These are phyloP conservation scores for Pharmacophagus antenor DNA, from an alignment of 2,888 invertebrate genomes.

Conservation along the genomic window DNA sequence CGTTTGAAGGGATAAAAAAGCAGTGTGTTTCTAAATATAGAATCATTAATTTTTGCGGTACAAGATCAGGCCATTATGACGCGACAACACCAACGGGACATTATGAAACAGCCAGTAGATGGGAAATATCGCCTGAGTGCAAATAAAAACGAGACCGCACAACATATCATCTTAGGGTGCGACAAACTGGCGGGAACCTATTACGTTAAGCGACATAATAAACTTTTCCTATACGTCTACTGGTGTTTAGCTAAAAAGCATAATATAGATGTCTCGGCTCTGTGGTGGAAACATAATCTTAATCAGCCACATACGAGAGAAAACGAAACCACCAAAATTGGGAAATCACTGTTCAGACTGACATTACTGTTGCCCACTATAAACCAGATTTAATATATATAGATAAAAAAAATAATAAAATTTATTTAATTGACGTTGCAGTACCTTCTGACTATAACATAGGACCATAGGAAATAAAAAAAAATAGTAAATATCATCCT, in stretches of 20 bases:
- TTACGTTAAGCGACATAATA: too few species aligned
- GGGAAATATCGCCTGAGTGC: too few species aligned
- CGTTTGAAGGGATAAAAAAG: too few species aligned
- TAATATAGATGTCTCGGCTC: neutral
- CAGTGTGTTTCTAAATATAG: too few species aligned
- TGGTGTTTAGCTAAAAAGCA: too few species aligned
- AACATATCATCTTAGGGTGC: too few species aligned
- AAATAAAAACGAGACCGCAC: too few species aligned
- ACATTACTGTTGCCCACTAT: constrained; percentile 30
- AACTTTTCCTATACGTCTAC: too few species aligned
- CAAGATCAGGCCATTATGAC: neutral
- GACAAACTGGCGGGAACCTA: too few species aligned
- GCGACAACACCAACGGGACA: too few species aligned
- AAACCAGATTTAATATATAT: constrained; percentile 12
- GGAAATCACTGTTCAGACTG: constrained; percentile 33
- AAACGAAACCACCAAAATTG: constrained; percentile 30
- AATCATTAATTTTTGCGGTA: neutral
- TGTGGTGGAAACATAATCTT: neutral
- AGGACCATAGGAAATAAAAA: neutral
- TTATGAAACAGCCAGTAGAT: too few species aligned
- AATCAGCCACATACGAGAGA: constrained; percentile 3
- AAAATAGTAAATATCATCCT: neutral
- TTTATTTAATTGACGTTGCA: neutral
- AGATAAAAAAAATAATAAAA: neutral
- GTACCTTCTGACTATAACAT: constrained; percentile 5